Evolutionary conservation across 2,888 invertebrate genomes (phyloP), one percentile per base, ranked within the genome.

Genomic region (Noctua pronuba): DNA sequence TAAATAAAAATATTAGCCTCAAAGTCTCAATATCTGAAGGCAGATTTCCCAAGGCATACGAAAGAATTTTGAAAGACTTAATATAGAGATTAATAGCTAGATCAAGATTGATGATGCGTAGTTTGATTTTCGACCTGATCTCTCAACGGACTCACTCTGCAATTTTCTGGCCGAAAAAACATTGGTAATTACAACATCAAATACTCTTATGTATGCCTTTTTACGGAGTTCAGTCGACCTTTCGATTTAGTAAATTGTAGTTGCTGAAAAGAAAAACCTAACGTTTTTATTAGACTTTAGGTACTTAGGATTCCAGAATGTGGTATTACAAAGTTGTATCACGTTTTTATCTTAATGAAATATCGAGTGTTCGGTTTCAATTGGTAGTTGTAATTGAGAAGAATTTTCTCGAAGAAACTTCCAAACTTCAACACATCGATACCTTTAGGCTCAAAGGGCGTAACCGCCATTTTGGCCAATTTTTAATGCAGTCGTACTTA

Each of bases 51-150:
- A 73, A 77, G 82, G 52, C 62, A 81, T 70, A 46, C 64, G 77
- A 81, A 83, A 73, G 55, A 71, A 73, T 77, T 77, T 85, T 77
- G 73, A 81, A 71, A 85, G 75, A 75, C 75, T 70, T 77, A 73
- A 81, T 77, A 77, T 58, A 44, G 65, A 73, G 69, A 84, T 83
- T 83, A 83, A 80, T 80, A 83, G 72, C 28, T 75, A 31, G 80
- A 84, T 84, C 82, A 81, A 83, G 83, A 83, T 85, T 83, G 77
- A 85, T 85, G 77, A 64, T 81, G 38, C 77, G 58, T 77, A 44
- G 70, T 74, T 81, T 72, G 67, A 65, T 81, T 73, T 82, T 85
- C 49, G 69, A 81, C 73, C 85, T 71, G 73, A 73, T 77, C 82
- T 83, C 73, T 82, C 73, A 65, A 35, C 58, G 83, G 85, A 77